A percentile compares a stretch with the other conserved stretches of the same genome.
Evolutionary conservation across 2,113 vertebrate genomes (phyloP).

Genomic region (Daubentonia madagascariensis): DNA sequence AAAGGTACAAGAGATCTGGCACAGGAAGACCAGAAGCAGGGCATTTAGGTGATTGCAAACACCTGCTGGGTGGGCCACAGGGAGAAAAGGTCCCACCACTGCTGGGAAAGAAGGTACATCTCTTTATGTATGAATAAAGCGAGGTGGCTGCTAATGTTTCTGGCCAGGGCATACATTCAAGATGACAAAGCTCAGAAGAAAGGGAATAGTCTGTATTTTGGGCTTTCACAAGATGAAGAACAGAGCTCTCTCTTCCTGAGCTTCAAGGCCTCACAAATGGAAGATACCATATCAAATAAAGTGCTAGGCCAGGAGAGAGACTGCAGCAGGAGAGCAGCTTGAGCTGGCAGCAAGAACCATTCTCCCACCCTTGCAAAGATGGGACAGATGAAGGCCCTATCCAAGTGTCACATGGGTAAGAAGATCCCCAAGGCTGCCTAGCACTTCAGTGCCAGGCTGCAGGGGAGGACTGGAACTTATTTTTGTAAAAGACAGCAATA

Average conservation of each 20-base stretch:
- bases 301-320: not conserved
- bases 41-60: not conserved
- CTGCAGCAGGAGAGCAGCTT: not conserved
- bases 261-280: not conserved
- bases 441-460: not conserved
- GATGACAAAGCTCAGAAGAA: conserved; percentile 11
- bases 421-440: not conserved
- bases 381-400: not conserved
- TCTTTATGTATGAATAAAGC: not conserved
- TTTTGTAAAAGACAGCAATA: conserved; percentile 28
- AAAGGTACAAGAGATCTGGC: not conserved
- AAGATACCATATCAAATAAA: not conserved
- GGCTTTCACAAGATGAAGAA: conserved; percentile 45
- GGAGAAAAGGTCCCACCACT: not conserved
- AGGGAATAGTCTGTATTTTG: not conserved
- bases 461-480: not conserved
- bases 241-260: not conserved
- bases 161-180: conserved; percentile 11
- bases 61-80: not conserved
- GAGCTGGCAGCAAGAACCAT: not conserved
- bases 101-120: not conserved
- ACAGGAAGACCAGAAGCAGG: not conserved
- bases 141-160: not conserved
- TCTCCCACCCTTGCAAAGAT: accelerated
- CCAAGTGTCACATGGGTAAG: not conserved